These are phyloP conservation scores for Entomobrya proxima DNA, from an alignment of 2,888 invertebrate species.

Conservation along the genomic window DNA sequence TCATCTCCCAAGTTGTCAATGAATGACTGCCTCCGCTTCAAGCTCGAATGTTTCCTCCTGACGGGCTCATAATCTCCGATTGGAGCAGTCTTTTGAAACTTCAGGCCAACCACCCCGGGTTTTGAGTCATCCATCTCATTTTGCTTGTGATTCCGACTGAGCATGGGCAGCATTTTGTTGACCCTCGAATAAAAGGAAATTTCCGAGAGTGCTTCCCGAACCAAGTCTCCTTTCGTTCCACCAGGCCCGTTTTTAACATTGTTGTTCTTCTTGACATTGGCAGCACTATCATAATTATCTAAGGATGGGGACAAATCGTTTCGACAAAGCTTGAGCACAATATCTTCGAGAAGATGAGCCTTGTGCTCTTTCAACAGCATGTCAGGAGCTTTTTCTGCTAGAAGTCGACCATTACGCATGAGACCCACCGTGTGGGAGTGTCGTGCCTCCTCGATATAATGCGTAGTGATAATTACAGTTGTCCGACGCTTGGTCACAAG, in stretches of 20 bases:
- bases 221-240: constrained; percentile 42
- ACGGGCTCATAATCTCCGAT: constrained; percentile 21
- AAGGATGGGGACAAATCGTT: constrained; percentile 55
- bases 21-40: constrained; percentile 47
- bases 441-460: constrained; percentile 78
- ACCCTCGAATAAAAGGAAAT: constrained; percentile 59
- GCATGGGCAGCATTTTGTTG: constrained; percentile 31
- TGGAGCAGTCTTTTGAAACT: constrained; percentile 47
- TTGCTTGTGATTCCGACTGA: not conserved
- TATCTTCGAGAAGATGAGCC: constrained; percentile 91
- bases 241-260: constrained; percentile 4
- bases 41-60: not conserved
- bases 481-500: constrained; percentile 93
- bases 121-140: constrained; percentile 27
- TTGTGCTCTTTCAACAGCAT: constrained; percentile 86
- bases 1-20: constrained; percentile 51
- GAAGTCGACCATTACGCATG: constrained; percentile 92
- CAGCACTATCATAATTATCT: not conserved
- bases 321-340: constrained; percentile 87
- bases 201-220: constrained; percentile 57
- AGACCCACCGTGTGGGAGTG: constrained; percentile 83
- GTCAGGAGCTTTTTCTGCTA: constrained; percentile 94
- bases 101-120: constrained; percentile 56
- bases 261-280: not conserved
- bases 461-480: constrained; percentile 95